Conservation (phyloP, 2,888 invertebrate species). For the Andricus curvator region DNA sequence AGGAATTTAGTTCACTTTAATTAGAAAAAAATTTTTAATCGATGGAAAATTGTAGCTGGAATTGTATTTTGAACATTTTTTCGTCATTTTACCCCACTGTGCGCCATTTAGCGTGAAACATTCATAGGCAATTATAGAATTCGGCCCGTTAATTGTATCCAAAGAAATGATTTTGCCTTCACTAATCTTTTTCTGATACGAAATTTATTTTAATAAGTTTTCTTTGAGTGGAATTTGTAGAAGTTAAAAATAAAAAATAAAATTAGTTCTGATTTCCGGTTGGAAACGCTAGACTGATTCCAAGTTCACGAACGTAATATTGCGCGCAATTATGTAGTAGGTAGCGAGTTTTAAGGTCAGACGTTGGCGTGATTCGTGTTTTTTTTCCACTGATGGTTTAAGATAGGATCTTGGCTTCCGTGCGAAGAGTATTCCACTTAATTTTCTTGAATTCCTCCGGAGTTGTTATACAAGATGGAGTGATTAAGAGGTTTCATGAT, state of each 20-base stretch:
- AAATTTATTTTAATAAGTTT: too few species aligned
- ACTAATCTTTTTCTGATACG: too few species aligned
- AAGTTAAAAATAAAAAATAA: background rate
- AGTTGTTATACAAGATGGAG: background rate
- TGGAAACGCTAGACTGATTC: background rate
- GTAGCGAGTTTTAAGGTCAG: slow-evolving; percentile 30
- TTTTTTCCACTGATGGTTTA: background rate
- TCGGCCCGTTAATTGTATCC: too few species aligned
- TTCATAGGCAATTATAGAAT: too few species aligned
- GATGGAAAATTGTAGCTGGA: too few species aligned
- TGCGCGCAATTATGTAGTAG: background rate
- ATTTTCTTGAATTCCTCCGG: background rate
- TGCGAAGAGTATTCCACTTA: background rate
- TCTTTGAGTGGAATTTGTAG: background rate
- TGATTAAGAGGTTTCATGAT: background rate
- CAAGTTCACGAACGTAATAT: slow-evolving; percentile 33
- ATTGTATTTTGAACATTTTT: too few species aligned
- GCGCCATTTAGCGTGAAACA: too few species aligned
- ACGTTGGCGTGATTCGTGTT: slow-evolving; percentile 32
- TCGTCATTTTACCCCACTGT: too few species aligned
- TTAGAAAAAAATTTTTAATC: too few species aligned
- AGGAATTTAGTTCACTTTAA: too few species aligned
- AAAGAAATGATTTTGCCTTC: too few species aligned
- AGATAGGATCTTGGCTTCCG: slow-evolving; percentile 4
- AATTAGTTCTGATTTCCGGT: background rate